A percentile compares a stretch with the other conserved stretches of the same genome.
Conservation (phyloP, 2,797 vertebrate species). For the Delichon dasypus region DNA sequence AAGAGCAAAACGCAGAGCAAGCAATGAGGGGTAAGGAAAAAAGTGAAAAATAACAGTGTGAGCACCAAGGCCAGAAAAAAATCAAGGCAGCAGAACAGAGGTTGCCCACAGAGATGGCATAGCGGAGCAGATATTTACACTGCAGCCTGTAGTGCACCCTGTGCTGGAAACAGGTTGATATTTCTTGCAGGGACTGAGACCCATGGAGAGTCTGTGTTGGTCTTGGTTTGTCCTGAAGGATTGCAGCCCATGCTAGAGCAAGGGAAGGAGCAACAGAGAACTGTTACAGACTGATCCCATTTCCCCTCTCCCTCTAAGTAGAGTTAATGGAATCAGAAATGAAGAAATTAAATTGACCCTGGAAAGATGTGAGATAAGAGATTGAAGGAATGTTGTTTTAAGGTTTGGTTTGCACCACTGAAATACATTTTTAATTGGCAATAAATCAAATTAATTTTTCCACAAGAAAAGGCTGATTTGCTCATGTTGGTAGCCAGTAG, state of each 20-base stretch:
- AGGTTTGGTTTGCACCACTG: background rate
- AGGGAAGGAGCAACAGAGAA: background rate
- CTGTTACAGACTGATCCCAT: accelerated
- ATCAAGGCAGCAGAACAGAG: background rate
- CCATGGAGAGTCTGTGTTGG: background rate
- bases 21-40: background rate
- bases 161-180: background rate
- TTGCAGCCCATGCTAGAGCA: background rate
- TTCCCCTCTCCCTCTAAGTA: background rate
- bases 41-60: background rate
- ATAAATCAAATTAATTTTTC: background rate
- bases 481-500: background rate
- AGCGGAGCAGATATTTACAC: background rate
- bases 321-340: background rate
- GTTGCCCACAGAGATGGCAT: accelerated
- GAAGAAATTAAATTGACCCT: background rate
- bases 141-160: background rate
- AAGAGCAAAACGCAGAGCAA: background rate
- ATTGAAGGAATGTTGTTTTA: background rate
- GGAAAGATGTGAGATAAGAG: background rate
- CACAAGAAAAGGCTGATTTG: background rate
- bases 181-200: background rate
- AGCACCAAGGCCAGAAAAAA: background rate
- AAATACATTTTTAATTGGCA: background rate
- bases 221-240: background rate